A percentile compares a stretch with the other conserved stretches of the same genome.
Conservation (phyloP, 2,113 vertebrate genomes). For the Eretmochelys imbricata region DNA sequence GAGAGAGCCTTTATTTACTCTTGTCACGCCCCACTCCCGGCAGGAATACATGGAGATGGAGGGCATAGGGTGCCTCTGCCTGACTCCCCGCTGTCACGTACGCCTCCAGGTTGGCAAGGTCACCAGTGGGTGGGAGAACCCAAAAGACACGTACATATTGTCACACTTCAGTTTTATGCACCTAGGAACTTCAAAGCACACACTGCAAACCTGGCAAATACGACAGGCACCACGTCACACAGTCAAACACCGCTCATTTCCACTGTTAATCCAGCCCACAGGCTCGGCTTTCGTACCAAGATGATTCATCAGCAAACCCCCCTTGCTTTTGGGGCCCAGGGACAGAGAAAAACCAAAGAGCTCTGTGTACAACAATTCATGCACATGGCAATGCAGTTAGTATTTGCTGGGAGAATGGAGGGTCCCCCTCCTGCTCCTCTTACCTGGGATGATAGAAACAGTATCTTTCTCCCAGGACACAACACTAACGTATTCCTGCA, state of each 20-base stretch:
- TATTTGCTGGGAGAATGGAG: neutral
- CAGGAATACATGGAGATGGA: neutral
- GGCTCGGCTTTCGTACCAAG: neutral
- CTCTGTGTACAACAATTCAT: fast-evolving
- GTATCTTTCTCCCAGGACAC: conserved; percentile 99
- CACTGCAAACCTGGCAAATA: neutral
- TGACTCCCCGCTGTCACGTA: fast-evolving
- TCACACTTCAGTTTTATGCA: neutral
- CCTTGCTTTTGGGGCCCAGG: neutral
- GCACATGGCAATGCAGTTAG: neutral
- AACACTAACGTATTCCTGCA: conserved; percentile 98
- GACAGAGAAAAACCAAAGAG: fast-evolving
- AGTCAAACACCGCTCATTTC: neutral
- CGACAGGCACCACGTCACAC: fast-evolving
- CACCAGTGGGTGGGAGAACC: fast-evolving
- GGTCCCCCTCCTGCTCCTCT: neutral
- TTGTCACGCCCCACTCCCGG: neutral
- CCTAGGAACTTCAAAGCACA: fast-evolving
- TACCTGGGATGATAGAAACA: conserved; percentile 97
- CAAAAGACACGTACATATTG: fast-evolving
- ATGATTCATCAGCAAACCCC: fast-evolving
- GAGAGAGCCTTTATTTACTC: neutral
- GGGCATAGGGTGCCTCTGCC: fast-evolving
- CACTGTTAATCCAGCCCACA: neutral
- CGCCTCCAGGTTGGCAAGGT: neutral